phyloP scores from a whole-genome alignment of 2,888 invertebrate genomes.

The Protodeltote pygarga region DNA sequence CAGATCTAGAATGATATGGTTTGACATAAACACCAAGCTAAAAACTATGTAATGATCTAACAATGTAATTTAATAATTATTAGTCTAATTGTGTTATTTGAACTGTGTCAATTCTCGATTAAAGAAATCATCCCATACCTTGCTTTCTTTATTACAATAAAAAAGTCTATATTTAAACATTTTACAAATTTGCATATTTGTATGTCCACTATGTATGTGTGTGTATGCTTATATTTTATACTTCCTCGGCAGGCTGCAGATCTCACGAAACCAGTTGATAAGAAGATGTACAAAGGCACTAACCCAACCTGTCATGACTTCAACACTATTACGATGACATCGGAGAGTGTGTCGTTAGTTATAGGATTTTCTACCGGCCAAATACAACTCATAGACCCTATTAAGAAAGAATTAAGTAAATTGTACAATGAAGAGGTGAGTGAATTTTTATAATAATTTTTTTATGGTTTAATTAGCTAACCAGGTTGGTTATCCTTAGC shows the following conservation, averaged over 20 bases:
- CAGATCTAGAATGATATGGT: no score
- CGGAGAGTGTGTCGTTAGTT: constrained; percentile 95
- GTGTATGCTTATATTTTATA: constrained; percentile 40
- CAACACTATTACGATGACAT: constrained; percentile 93
- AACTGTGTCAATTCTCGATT: no score
- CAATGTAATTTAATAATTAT: no score
- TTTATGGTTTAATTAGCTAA: no score
- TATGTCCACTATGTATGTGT: constrained; percentile 41
- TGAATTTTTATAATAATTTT: constrained; percentile 27
- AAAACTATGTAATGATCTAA: no score
- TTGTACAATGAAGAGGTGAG: constrained; percentile 98
- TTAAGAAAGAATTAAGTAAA: constrained; percentile 98
- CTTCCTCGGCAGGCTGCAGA: constrained; percentile 92
- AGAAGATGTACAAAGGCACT: constrained; percentile 99
- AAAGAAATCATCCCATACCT: no score
- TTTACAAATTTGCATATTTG: constrained; percentile 27
- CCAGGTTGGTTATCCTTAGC: no score
- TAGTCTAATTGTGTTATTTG: no score
- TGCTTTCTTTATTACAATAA: no score
- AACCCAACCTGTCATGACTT: constrained; percentile 99
- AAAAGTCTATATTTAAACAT: no score
- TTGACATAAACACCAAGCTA: no score
- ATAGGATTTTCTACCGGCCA: constrained; percentile 99
- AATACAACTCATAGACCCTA: constrained; percentile 98
- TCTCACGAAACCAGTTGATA: constrained; percentile 98